phyloP scores from a whole-genome alignment of 2,113 vertebrate genomes.

The Scomber colias region DNA sequence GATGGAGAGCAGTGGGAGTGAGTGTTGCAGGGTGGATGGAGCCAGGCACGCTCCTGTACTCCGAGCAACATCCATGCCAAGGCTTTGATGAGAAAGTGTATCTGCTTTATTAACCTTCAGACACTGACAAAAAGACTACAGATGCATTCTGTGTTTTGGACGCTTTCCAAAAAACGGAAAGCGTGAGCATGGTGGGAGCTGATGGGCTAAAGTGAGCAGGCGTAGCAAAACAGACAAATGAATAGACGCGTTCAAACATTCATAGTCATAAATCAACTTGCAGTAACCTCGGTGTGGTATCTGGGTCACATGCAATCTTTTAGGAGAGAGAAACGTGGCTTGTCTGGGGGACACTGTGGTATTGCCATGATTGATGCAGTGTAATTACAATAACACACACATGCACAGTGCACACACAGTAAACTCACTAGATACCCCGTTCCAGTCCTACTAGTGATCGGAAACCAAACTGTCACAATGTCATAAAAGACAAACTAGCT shows the following conservation, averaged over 20 bases:
- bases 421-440: background rate
- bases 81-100: constrained; percentile 42
- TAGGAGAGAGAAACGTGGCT: constrained; percentile 12
- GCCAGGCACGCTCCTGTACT: constrained; percentile 3
- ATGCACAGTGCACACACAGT: background rate
- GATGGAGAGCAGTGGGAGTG: constrained; percentile 18
- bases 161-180: constrained; percentile 19
- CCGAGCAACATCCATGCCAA: constrained; percentile 14
- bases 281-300: constrained; percentile 35
- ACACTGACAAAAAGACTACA: constrained; percentile 1
- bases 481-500: constrained; percentile 32
- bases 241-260: constrained; percentile 39
- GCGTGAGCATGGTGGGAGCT: background rate
- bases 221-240: constrained; percentile 29
- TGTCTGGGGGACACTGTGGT: background rate
- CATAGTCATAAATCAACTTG: constrained; percentile 50
- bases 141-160: constrained; percentile 18
- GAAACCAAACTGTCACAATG: background rate
- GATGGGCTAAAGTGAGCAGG: constrained; percentile 22
- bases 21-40: constrained; percentile 4
- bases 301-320: constrained; percentile 42
- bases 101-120: constrained; percentile 38
- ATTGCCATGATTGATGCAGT: constrained; percentile 43
- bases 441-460: background rate
- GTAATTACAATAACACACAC: constrained; percentile 29